Evolutionary conservation across 2,113 vertebrate genomes (phyloP).

Genomic region (Engystomops pustulosus): DNA sequence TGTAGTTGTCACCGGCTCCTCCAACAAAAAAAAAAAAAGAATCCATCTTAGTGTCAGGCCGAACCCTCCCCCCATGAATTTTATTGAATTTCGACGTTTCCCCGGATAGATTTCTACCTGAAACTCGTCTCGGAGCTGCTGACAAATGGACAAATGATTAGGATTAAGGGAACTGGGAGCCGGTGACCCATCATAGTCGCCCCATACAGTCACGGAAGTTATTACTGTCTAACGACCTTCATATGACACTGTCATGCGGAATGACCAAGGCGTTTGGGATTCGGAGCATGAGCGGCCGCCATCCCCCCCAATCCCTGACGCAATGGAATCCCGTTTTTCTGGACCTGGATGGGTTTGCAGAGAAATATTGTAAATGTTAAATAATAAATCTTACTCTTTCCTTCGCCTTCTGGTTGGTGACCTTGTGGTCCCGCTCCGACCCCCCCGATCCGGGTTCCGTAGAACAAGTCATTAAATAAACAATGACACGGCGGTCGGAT

Average conservation of each 20-base stretch:
- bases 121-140: neutral
- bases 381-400: slow-evolving; percentile 9
- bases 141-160: slow-evolving; percentile 49
- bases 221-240: slow-evolving; percentile 52
- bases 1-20: slow-evolving; percentile 2
- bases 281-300: neutral
- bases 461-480: slow-evolving; percentile 5
- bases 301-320: too few relatives aligned
- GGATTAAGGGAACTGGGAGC: slow-evolving; percentile 36
- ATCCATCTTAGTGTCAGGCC: slow-evolving; percentile 28
- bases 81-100: slow-evolving; percentile 43
- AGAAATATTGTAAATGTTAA: neutral
- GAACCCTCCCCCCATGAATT: neutral
- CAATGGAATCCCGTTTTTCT: slow-evolving; percentile 9
- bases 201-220: slow-evolving; percentile 14
- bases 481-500: neutral
- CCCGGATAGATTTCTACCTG: slow-evolving; percentile 24
- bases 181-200: slow-evolving; percentile 32
- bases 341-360: neutral
- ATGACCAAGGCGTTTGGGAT: slow-evolving; percentile 27
- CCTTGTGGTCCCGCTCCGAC: neutral
- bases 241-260: slow-evolving; percentile 17
- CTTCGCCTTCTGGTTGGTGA: neutral
- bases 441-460: neutral
- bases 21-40: neutral